Evolutionary conservation across 2,113 vertebrate genomes (phyloP), one percentile per base, ranked within the genome.

Genomic region (Recurvirostra avosetta): DNA sequence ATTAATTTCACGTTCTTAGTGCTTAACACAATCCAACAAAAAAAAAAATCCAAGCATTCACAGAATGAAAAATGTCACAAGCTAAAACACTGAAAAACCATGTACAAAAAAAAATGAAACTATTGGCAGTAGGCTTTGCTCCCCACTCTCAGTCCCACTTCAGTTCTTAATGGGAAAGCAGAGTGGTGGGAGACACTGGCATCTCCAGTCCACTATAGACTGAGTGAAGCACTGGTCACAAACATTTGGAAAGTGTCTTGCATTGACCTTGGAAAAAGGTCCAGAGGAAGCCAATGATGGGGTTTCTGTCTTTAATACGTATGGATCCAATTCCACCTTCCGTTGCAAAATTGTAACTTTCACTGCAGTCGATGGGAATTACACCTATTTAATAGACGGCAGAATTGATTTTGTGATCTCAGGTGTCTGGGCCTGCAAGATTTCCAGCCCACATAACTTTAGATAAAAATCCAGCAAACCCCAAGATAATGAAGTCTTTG

Each of bases 401-500:
- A 16, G 5, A 92, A 97, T 91, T 88, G 91, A 96, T 96, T 96
- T 95, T 91, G 90, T 83, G 91, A 91, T 95, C 81, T 83, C 74
- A 55, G 41, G 4, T 74, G 94, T 59, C 92, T 16, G 12, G 77
- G 21, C 70, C 47, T 70, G 81, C 92, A 96, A 82, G 87, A 95
- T 93, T 96, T 96, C 75, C 84, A 96, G 63, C 80, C 74, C 55
- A 77, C 41, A 73, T 70, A 95, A 83, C 77, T 95, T 93, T 34
- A 94, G 93, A 96, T 80, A 90, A 93, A 96, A 94, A 96, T 90
- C 91, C 85, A 87, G 71, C 91, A 92, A 90, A 79, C 80, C 67
- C 55, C 85, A 85, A 73, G 70, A 79, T 95, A 95, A 96, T 85
- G 71, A 94, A 92, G 92, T 76, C 78, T 87, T 62, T 67, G 67